Base-by-base conservation (phyloP, 2,113 vertebrate species). In the Tapirus terrestris region DNA sequence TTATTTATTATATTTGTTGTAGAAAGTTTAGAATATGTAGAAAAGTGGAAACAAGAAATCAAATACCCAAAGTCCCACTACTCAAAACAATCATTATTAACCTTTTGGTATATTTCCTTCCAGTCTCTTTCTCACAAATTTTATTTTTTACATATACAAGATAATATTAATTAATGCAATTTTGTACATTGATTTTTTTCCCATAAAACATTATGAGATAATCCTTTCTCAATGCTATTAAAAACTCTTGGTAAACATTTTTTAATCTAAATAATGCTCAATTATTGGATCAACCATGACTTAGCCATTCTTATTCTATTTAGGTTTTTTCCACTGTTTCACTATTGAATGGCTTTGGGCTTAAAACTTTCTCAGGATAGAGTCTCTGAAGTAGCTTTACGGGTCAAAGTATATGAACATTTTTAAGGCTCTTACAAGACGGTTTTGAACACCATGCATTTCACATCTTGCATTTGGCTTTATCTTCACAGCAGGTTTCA, bases 241-340 rank as follows among this genome's bases (percentile, higher is more conserved):
- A 92, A 88, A 90, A 73, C 21, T 92, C 48, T 43, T 48, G 14
- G 25, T 84, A 88, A 97, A 86, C 48, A 83, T 48, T 72, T 81
- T 81, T 90, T 48, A 94, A 82, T 75, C 60, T 92, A 94, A 81
- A 94, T 95, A 68, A 80, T 67, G 25, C 70, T 90, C 36, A 80
- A 9, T 84, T 95, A 48, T 87, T 67, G 48, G 13, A 76, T 68
- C 53, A 73, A 16, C 27, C 33, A 70, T 70, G 63, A 43, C 8
- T 92, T 86, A 86, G 68, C 29, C 9, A 18, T 96, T 96, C 63
- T 60, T 72, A 60, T 80, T 8, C n/a, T n/a, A 7, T 87, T 87
- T 45, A 72, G 18, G 27, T 84, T 87, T 2, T 92, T 88, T 39
- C 48, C 20, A 73, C 16, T 76, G 5, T 85, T 86, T 96, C 56